Percentiles rank a stretch among this genome's conserved stretches.
These are phyloP conservation scores for Xestia rhomboidea DNA, from an alignment of 2,888 invertebrate species.

Conservation along the genomic window DNA sequence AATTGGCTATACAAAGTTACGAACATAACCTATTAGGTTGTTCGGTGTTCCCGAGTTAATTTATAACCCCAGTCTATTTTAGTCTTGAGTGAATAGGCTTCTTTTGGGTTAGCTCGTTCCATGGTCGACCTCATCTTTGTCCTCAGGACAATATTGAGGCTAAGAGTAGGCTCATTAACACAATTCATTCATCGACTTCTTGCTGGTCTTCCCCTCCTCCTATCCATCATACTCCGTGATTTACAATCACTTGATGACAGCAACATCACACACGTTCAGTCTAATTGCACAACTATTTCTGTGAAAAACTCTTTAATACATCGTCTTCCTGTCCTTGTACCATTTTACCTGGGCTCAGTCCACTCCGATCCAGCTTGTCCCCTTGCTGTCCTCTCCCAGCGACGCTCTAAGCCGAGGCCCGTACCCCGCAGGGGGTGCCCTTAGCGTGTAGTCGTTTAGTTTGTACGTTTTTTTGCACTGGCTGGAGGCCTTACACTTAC, in stretches of 20 bases:
- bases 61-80: not conserved
- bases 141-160: not conserved
- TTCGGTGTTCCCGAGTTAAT: not conserved
- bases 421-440: too few relatives aligned
- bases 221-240: not conserved
- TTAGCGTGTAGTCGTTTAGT: too few relatives aligned
- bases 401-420: too few relatives aligned
- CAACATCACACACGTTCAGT: not conserved
- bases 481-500: too few relatives aligned
- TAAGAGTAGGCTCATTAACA: not conserved
- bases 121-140: not conserved
- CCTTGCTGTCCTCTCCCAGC: too few relatives aligned
- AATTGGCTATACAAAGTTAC: too few relatives aligned
- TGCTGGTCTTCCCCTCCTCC: not conserved
- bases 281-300: not conserved
- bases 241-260: not conserved
- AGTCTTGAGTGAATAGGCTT: not conserved
- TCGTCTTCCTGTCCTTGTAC: too few relatives aligned
- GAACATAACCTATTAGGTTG: too few relatives aligned
- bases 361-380: too few relatives aligned
- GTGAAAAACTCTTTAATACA: not conserved
- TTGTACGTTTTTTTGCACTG: too few relatives aligned
- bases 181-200: not conserved
- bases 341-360: too few relatives aligned
- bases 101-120: not conserved